Base-by-base conservation (phyloP, 2,797 vertebrate genomes). In the Loris lydekkerianus region DNA sequence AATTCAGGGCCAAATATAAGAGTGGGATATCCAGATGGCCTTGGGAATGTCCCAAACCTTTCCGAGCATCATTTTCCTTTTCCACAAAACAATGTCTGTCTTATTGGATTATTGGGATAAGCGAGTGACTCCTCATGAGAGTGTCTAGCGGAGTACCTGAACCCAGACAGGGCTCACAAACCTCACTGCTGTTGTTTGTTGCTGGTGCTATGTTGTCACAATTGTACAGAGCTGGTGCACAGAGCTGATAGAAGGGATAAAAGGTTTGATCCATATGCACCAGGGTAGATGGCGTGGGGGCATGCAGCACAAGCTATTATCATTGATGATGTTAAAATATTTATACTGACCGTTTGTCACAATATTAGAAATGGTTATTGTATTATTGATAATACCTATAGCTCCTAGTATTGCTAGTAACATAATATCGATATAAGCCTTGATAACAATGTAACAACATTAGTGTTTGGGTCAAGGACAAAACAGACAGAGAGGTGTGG, bases 151-250 rank as follows among this genome's bases (percentile, higher is more conserved):
- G 18, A 86, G n/a, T 10, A 5, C 9, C 6, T 25, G 23, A 31
- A 67, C 67, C 83, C 53, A 73, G 3, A 3, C 0, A 84, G 37
- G 40, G n/a, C 37, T 25, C 31, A 4, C 7, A 14, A 63, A 40
- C 20, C 7, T 87, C 34, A 75, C 31, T 21, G 9, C 15, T 65
- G 1, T 9, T 1, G 5, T 34, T 46, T 46, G 11, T n/a, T 34
- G 11, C 1, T 63, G 21, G 21, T 65, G 40, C 37, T 37, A 5
- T 27, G 3, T 69, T 23, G 73, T 40, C 86, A 80, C 0, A 0
- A 46, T 7, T 7, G 29, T 20, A 23, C 20, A 40, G 40, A 40
- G 40, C 31, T 11, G 10, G 60, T 40, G n/a, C 31, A 92, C 1
- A 13, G n/a, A 78, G 25, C 10, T 27, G 6, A 34, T 3, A 31